phyloP scores from a whole-genome alignment of 1,140 invertebrate species.

The Thrips palmi region DNA sequence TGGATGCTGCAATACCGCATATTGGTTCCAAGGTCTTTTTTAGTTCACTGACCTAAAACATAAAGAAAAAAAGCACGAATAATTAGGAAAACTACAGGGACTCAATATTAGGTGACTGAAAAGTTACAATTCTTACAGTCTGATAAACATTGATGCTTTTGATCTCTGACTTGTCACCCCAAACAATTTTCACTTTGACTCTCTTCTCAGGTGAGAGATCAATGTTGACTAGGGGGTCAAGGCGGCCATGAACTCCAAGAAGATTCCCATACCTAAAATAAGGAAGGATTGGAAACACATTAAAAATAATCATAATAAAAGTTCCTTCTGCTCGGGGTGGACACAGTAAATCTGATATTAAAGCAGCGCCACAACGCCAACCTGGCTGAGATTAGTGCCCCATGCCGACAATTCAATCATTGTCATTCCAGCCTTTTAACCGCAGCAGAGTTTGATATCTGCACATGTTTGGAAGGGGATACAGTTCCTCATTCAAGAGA shows the following conservation, averaged over 20 bases:
- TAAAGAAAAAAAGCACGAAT: constrained; percentile 11
- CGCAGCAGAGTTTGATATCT: too few relatives aligned
- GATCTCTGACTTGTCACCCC: constrained; percentile 44
- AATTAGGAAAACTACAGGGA: constrained; percentile 1
- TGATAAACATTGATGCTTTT: constrained; percentile 24
- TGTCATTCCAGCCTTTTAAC: too few relatives aligned
- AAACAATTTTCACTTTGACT: constrained; percentile 66
- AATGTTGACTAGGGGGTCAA: constrained; percentile 70
- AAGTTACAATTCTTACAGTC: constrained; percentile 22
- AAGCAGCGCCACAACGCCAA: too few relatives aligned
- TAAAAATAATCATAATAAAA: not conserved
- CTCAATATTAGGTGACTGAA: constrained; percentile 5
- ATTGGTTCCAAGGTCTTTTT: constrained; percentile 61
- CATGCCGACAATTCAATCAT: too few relatives aligned
- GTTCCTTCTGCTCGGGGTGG: not conserved
- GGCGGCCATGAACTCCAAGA: constrained; percentile 60
- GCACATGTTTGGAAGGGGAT: too few relatives aligned
- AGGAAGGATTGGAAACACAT: constrained; percentile 14
- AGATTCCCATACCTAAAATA: constrained; percentile 58
- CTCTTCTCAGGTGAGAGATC: constrained; percentile 68
- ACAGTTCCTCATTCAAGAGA: too few relatives aligned
- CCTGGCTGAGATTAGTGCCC: too few relatives aligned
- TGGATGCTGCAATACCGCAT: constrained; percentile 54
- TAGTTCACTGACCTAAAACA: constrained; percentile 54
- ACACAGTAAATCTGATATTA: too few relatives aligned